Base-by-base conservation (phyloP, 1,140 invertebrate genomes). In the Parapsyche elsis region DNA sequence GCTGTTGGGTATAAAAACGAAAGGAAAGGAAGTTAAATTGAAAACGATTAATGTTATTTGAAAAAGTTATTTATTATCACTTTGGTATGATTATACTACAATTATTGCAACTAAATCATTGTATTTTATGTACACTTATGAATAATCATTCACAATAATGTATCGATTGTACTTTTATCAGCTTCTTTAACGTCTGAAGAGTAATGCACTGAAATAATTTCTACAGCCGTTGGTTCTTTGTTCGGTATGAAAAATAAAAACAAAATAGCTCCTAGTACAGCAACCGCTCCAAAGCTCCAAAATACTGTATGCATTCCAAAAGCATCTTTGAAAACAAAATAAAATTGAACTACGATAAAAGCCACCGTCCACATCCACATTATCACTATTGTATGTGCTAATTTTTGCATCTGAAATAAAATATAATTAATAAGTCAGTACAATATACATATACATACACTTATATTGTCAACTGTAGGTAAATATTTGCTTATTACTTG, bases 341-440 rank as follows among this genome's bases (percentile, higher is more conserved):
- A 83, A 57, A 83, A 81, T 46, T 79, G 77, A 0, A 73, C 38
- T 14, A 81, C 59, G 2, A 83, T n/a, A 57, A 83, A 83, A 9
- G 80, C 45, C 1, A 53, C 64, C 7, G 81, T 19, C 82, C 82
- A 83, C 9, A 81, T 53, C 80, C 76, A 81, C 21, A 80, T 12
- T n/a, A 64, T 45, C 5, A 81, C 10, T 12, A 79, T 45, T 0
- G 81, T 71, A 1, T 46, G 38, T 10, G 71, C 77, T 46, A 73
- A 76, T 12, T 74, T 77, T 19, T 46, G 77, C 2, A 49, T 67
- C 79, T 83, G 30, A 53, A 83, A 81, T 49, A 9, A 77, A 44
- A 76, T 57, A 75, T 26, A 46, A 53, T 24, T 45, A 73, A 73
- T 73, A 16, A 73, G 21, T n/a, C n/a, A n/a, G 7, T 38, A 38